A percentile compares a stretch with the other conserved stretches of the same genome.
phyloP scores from a whole-genome alignment of 2,113 vertebrate species.

The chimpanzee (Pan troglodytes) region NHGRI_mPanTro3-v2.1_pri NC_072401.2:91795501-91796000 shows the following conservation, averaged over 20 bases:
- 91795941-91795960: neutral
- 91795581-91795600: neutral
- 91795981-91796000: neutral
- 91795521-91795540: slow-evolving; percentile 7
- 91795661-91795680: neutral
- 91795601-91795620: neutral
- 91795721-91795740: neutral
- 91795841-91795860: neutral
- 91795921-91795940: neutral
- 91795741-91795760: neutral
- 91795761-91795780: neutral
- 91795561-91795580: neutral
- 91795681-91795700: neutral
- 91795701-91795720: neutral
- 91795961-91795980: neutral
- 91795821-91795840: neutral
- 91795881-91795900: neutral
- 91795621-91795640: neutral
- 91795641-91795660: neutral
- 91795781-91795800: neutral
- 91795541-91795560: neutral
- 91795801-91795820: neutral
- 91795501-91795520: neutral
- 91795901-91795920: neutral
- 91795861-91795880: neutral